Base-by-base conservation (phyloP, 2,113 vertebrate genomes). In the Carassius auratus region DNA sequence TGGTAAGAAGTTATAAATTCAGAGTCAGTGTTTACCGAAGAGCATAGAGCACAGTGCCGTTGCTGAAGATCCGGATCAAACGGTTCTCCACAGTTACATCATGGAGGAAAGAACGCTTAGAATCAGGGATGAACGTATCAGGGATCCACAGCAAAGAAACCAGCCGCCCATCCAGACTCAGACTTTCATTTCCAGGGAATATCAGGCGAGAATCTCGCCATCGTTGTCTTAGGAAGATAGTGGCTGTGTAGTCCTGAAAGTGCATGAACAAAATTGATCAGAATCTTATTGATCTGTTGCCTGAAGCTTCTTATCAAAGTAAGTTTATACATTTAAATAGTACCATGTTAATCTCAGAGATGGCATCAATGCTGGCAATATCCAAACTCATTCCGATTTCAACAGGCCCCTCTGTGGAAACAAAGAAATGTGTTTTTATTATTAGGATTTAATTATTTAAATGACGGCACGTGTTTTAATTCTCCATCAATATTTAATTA, bases 261-360 rank as follows among this genome's bases (percentile, higher is more conserved):
- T 45, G 13, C n/a, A 52, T 73, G 21, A 61, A 69, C 14, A 45
- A 15, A 38, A 61, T 50, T 71, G 19, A 52, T 14, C 2, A 84
- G 1, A 62, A 48, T 59, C 59, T 55, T 2, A 74, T 59, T 45
- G 30, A 48, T 69, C 17, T 69, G 26, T 30, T 21, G 23, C 19
- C 8, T 61, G 10, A 38, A 21, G 50, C 50, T 14, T 61, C 5
- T 45, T n/a, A 80, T 23, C 4, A 12, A 73, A 59, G 0, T 2
- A 83, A 59, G 3, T 30, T 45, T 45, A 33, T 33, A 10, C 42
- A 36, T 1, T 6, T 6, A 8, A 68, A 14, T 4, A 50, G 7
- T 76, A 97, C 96, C 96, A 97, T 97, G 88, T 97, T 97, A 87
- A 97, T 97, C 93, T 97, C 96, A 86, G 96, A 97, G 92, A 97